Base-by-base conservation (phyloP, 2,113 vertebrate species). In the Lasiurus borealis region DNA sequence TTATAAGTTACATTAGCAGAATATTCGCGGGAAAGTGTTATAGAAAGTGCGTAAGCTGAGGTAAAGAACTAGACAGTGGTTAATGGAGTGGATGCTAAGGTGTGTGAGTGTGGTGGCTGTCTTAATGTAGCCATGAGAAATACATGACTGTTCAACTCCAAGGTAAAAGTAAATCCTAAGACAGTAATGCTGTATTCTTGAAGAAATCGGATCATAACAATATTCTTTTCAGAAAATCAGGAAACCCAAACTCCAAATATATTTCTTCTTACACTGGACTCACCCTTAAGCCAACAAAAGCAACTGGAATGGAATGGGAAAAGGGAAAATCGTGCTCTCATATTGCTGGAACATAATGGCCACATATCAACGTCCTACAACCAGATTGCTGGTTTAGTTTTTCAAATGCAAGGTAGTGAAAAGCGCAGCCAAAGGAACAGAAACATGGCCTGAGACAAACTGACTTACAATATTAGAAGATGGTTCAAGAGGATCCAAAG, bases 391-490 rank as follows among this genome's bases (percentile, higher is more conserved):
- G 31, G n/a, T 75, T 50, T 84, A 40, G 44, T 94, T 98, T 97
- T 75, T 46, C 84, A 80, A 83, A 54, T 75, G 27, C 46, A 82
- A 71, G 96, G 96, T 50, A 96, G 91, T 95, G 93, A 98, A 97
- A 93, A 87, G 34, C 85, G 72, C 91, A 96, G 92, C 72, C 76
- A 96, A 82, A 86, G n/a, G 59, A 81, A 89, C 21, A 95, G 83
- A 98, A 98, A 96, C 92, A 96, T 18, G 85, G 95, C 81, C 91
- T 62, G 93, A 97, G 97, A 97, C 75, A 95, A 97, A 94, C 80
- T 95, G 78, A 95, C 96, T 93, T 72, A 29, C 62, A 59, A 95
- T 96, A 82, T 77, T 88, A 62, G 71, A 76, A 97, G 91, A 89
- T 54, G 14, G 66, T 96, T 97, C 89, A 62, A 84, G 96, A 95